These are phyloP conservation scores for Asarcornis scutulata DNA, from an alignment of 2,113 vertebrate genomes.

Conservation along the genomic window DNA sequence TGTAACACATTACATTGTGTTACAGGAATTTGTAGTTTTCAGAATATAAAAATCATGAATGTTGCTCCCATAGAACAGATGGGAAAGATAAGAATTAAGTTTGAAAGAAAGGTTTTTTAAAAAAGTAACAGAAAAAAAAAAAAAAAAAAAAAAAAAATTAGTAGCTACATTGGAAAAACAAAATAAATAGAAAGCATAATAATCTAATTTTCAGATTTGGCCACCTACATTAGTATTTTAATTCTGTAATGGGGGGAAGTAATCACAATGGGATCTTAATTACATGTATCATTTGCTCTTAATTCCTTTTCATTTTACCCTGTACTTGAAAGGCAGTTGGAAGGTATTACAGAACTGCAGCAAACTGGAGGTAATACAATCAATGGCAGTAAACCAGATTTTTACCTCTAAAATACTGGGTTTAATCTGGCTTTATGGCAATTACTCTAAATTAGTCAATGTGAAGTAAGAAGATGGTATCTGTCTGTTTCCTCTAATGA, in stretches of 20 bases:
- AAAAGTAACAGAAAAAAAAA: not conserved
- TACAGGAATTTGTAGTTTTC: not conserved
- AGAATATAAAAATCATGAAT: not conserved
- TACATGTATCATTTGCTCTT: constrained; percentile 1
- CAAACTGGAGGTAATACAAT: not conserved
- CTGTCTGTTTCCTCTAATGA: not conserved
- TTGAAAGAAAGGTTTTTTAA: not conserved
- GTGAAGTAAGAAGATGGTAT: not conserved
- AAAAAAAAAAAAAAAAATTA: not conserved
- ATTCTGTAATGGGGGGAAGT: not conserved
- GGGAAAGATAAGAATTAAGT: not conserved
- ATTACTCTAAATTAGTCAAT: not conserved
- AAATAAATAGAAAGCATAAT: not conserved
- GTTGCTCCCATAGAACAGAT: not conserved
- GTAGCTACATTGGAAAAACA: not conserved
- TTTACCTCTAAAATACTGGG: not conserved
- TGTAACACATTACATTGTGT: not conserved
- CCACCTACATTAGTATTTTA: constrained; percentile 22
- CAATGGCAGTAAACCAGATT: not conserved
- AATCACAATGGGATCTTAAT: not conserved
- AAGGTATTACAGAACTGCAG: not conserved
- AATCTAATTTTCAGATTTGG: constrained; percentile 11
- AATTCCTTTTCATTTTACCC: constrained; percentile 25
- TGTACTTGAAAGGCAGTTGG: not conserved
- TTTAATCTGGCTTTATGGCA: not conserved